Conservation (phyloP, 2,797 vertebrate species). For the Channa striata region DNA sequence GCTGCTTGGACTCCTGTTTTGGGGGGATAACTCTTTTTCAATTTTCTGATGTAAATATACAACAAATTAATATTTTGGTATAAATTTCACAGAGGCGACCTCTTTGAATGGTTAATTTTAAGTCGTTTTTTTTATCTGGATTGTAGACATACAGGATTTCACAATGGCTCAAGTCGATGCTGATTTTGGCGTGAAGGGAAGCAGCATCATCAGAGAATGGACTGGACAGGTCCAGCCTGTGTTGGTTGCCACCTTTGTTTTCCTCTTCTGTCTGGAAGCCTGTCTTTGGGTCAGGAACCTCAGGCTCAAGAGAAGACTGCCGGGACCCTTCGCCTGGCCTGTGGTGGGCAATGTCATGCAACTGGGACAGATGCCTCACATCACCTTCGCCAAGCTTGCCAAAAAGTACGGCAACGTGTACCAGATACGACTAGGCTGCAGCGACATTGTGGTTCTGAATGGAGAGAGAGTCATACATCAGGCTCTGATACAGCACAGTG, state of each 20-base stretch:
- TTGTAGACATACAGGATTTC: conserved; percentile 7
- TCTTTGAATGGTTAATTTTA: conserved; percentile 16
- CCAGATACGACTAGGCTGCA: conserved; percentile 87
- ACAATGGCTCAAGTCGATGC: conserved; percentile 73
- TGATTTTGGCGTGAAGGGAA: conserved; percentile 80
- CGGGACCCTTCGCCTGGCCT: conserved; percentile 89
- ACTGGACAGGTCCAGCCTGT: conserved; percentile 84
- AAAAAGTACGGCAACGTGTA: conserved; percentile 88
- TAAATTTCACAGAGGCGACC: conserved; percentile 9
- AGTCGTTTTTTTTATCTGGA: conserved; percentile 19
- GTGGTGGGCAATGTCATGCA: conserved; percentile 90
- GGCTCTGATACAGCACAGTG: conserved; percentile 85
- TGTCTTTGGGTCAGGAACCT: conserved; percentile 79
- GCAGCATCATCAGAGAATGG: conserved; percentile 81
- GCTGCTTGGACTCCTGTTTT: conserved; percentile 12
- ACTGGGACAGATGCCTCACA: conserved; percentile 89
- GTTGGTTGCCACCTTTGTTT: conserved; percentile 82
- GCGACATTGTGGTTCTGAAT: conserved; percentile 87
- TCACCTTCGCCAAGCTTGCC: conserved; percentile 83
- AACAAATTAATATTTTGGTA: not conserved
- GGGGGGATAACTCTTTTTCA: not conserved
- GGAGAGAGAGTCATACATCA: conserved; percentile 82
- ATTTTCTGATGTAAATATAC: conserved; percentile 1
- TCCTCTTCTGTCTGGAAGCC: conserved; percentile 84
- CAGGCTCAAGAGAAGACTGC: conserved; percentile 77